Percentiles rank a stretch among this genome's conserved stretches.
phyloP scores from a whole-genome alignment of 30 jellyfish, hydroid and myxozoan species.

The Clytia hemisphaerica region DNA sequence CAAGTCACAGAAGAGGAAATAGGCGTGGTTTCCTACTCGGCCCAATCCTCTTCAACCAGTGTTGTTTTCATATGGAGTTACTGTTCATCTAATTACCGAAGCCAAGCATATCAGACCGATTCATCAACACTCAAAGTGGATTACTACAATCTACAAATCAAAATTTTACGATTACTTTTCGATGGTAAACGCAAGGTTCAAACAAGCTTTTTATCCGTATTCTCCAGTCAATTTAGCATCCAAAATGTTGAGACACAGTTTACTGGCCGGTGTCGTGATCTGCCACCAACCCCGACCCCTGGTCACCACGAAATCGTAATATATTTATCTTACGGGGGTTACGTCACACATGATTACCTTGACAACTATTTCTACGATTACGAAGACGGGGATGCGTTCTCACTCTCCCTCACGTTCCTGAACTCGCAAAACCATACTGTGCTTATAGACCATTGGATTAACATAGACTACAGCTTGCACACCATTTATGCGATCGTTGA shows the following conservation, averaged over 20 bases:
- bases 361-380: constrained; percentile 57
- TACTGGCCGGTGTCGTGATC: constrained; percentile 54
- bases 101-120: not conserved
- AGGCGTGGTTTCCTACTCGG: constrained; percentile 23
- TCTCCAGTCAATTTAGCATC: constrained; percentile 33
- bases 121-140: constrained; percentile 23
- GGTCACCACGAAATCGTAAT: constrained; percentile 22
- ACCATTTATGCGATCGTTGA: constrained; percentile 28
- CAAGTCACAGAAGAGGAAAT: constrained; percentile 18
- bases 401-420: not conserved
- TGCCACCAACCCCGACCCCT: constrained; percentile 55
- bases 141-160: constrained; percentile 16
- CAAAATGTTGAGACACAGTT: constrained; percentile 48
- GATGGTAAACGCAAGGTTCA: not conserved
- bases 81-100: constrained; percentile 49
- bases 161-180: constrained; percentile 12
- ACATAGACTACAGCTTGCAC: constrained; percentile 5
- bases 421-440: not conserved
- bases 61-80: constrained; percentile 33
- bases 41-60: not conserved
- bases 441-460: constrained; percentile 27
- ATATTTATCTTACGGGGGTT: constrained; percentile 49
- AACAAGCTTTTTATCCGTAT: constrained; percentile 9
- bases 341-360: constrained; percentile 25
- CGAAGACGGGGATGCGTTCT: constrained; percentile 70